Conservation (phyloP, 1,140 invertebrate genomes). For the Cheumatopsyche charites region DNA sequence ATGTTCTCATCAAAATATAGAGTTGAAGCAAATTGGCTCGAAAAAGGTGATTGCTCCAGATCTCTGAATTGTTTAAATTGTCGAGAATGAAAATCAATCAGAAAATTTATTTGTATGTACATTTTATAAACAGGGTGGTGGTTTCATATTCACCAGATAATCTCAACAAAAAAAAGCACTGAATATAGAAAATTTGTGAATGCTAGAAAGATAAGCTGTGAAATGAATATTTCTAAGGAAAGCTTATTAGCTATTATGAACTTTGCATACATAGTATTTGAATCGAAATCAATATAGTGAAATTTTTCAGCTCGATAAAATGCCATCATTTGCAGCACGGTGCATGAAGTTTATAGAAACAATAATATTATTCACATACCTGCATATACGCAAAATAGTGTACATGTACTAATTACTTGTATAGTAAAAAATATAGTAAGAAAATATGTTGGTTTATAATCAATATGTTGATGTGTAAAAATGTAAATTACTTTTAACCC, state of each 20-base stretch:
- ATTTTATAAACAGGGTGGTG: not conserved
- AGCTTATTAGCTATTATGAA: too few relatives aligned
- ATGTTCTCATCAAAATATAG: not conserved
- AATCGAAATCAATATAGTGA: too few relatives aligned
- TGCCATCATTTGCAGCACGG: too few relatives aligned
- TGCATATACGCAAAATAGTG: constrained; percentile 5
- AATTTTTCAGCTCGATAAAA: too few relatives aligned
- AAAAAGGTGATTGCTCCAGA: not conserved
- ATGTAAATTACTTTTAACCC: not conserved
- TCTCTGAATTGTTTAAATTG: too few relatives aligned
- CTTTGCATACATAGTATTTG: too few relatives aligned
- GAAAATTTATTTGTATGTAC: not conserved
- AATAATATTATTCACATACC: not conserved
- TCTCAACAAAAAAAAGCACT: too few relatives aligned
- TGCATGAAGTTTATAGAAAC: too few relatives aligned
- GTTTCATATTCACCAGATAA: too few relatives aligned
- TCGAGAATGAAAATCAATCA: not conserved
- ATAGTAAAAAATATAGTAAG: not conserved
- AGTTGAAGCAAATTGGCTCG: not conserved
- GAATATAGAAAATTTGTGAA: too few relatives aligned
- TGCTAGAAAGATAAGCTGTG: too few relatives aligned
- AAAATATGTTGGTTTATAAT: not conserved
- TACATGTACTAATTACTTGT: not conserved
- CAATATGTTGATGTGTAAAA: not conserved
- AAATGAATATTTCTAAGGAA: too few relatives aligned